Percentiles rank a stretch among this genome's conserved stretches.
Evolutionary conservation across 2,888 invertebrate species (phyloP).

Genomic region (Cylloceria caligata): DNA sequence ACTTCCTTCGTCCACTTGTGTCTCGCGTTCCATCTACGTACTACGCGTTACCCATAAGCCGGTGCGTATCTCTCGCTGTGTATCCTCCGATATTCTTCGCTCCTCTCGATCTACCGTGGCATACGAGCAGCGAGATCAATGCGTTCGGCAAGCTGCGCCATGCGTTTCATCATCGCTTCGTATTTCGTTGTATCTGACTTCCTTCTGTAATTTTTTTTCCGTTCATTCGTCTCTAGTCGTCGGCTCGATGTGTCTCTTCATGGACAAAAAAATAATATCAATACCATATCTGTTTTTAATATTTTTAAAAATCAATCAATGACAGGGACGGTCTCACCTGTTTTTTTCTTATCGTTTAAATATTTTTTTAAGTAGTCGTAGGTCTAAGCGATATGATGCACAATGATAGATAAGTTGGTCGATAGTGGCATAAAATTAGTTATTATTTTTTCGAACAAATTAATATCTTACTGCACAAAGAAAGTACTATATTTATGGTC

Average conservation of each 20-base stretch:
- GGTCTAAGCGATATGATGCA: too few species aligned
- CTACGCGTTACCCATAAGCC: slow-evolving; percentile 32
- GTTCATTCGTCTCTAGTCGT: neutral
- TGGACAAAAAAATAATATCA: too few species aligned
- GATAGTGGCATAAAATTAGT: too few species aligned
- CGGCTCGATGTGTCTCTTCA: neutral
- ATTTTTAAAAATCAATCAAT: too few species aligned
- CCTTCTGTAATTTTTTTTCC: neutral
- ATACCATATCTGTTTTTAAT: too few species aligned
- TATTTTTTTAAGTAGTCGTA: too few species aligned
- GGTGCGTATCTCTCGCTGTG: slow-evolving; percentile 34
- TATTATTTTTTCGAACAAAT: too few species aligned
- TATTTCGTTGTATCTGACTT: neutral
- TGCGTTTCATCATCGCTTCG: neutral
- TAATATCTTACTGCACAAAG: too few species aligned
- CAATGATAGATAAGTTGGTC: too few species aligned
- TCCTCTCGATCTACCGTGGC: slow-evolving; percentile 11
- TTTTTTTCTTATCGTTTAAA: too few species aligned
- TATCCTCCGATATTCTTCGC: slow-evolving; percentile 41
- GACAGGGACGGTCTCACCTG: too few species aligned
- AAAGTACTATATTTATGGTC: too few species aligned
- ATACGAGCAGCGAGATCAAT: neutral
- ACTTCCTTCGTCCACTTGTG: slow-evolving; percentile 52
- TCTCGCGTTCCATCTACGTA: slow-evolving; percentile 59
- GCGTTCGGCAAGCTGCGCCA: neutral